Evolutionary conservation across 2,113 vertebrate species (phyloP).

Genomic region (Anhinga anhinga): DNA sequence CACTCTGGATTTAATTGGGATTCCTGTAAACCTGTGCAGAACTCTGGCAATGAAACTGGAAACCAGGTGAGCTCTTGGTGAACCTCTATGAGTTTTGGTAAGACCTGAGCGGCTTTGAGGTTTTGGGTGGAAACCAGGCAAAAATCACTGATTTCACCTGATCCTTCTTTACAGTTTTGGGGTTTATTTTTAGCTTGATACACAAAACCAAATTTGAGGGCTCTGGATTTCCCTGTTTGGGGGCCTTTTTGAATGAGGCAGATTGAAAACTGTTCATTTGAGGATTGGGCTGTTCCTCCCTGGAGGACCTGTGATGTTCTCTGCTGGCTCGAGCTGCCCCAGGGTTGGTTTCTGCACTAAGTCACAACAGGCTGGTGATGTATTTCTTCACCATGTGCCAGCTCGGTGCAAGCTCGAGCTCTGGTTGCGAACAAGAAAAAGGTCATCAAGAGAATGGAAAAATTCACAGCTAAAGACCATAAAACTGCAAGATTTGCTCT

Average conservation of each 20-base stretch:
- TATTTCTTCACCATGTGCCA: neutral
- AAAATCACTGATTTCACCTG: neutral
- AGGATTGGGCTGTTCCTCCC: neutral
- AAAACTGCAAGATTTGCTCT: neutral
- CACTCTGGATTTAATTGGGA: neutral
- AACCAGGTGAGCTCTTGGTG: constrained; percentile 23
- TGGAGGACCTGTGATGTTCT: neutral
- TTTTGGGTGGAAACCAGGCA: neutral
- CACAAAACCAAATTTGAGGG: neutral
- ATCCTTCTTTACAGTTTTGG: neutral
- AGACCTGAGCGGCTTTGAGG: neutral
- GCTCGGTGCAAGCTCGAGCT: neutral
- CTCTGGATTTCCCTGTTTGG: neutral
- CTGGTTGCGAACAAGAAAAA: neutral
- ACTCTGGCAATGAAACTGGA: neutral
- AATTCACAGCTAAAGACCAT: neutral
- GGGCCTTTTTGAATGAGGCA: neutral
- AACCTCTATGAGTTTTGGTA: neutral
- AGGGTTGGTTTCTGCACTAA: neutral
- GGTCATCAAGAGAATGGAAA: neutral
- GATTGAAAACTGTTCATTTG: neutral
- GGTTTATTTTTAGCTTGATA: neutral
- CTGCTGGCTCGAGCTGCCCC: neutral
- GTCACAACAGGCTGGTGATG: neutral
- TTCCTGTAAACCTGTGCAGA: neutral